Conservation (phyloP, 1,140 invertebrate genomes). For the Nylanderia fulva region DNA sequence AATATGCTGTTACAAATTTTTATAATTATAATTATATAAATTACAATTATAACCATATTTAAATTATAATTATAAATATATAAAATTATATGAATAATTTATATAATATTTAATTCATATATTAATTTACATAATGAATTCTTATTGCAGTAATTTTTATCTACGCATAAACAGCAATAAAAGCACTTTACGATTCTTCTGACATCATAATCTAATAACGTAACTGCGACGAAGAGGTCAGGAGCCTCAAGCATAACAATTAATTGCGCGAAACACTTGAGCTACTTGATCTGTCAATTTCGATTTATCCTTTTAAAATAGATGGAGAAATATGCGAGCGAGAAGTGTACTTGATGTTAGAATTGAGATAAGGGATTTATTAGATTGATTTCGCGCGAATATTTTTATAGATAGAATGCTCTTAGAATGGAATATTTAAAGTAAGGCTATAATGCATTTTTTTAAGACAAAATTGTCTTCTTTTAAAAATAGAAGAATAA, state of each 20-base stretch:
- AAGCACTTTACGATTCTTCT: not conserved
- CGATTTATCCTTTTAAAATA: not conserved
- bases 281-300: constrained; percentile 10
- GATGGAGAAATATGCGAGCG: not conserved
- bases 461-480: not conserved
- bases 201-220: not conserved
- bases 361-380: not conserved
- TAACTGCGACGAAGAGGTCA: not conserved
- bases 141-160: not conserved
- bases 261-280: not conserved
- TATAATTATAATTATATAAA: too few species aligned
- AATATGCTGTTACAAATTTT: too few species aligned
- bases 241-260: not conserved
- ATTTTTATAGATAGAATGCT: not conserved
- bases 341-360: not conserved
- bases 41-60: too few species aligned
- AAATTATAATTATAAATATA: too few species aligned
- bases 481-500: not conserved
- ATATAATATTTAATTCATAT: too few species aligned
- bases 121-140: too few species aligned
- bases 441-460: too few species aligned
- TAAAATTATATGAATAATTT: too few species aligned
- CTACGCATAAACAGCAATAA: too few species aligned
- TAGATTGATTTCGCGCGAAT: not conserved
- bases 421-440: not conserved